Evolutionary conservation across 2,888 invertebrate species (phyloP), one percentile per base, ranked within the genome.

Genomic region (Ypsolopha scabrella): DNA sequence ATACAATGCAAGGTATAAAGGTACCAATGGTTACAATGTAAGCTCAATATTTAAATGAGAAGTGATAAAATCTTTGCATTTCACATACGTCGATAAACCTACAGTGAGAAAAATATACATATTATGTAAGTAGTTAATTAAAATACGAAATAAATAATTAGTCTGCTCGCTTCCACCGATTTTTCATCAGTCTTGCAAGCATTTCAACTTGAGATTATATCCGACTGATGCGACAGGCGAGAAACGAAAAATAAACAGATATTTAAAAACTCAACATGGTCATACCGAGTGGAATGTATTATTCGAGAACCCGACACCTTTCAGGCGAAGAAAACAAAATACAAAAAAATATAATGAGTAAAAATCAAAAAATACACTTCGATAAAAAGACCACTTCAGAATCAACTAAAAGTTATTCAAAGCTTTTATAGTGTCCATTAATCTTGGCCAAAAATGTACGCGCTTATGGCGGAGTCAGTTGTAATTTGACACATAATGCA

Each of bases 221-320:
- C 82, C 73, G 79, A 74, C 71, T 63, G 73, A 62, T 66, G 59
- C 63, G 53, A 53, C 50, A 45, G 45, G 41, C 37, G 52, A 51
- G 36, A 24, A 50, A 24, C 46, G 52, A 53, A 55, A 54, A 53
- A 45, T 47, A 55, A 53, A 55, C 50, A 63, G 57, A 63, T 60
- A 64, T 65, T 63, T 62, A 62, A 63, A 62, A 69, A 79, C 77
- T 74, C 73, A 80, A 81, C 76, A 74, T 80, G 83, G 85, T 83
- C 73, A 70, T 58, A 83, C 83, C 82, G 76, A 69, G 75, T 86
- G 86, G 86, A 86, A 85, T 86, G 86, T 85, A 78, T 74, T 74
- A 65, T 63, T 68, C 70, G 14, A 74, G 70, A 75, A 82, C 81
- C 82, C 76, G 80, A 83, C 82, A 83, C 85, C 86, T 86, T 82